Base-by-base conservation (phyloP, 1,140 invertebrate species). In the Hyles euphorbiae region DNA sequence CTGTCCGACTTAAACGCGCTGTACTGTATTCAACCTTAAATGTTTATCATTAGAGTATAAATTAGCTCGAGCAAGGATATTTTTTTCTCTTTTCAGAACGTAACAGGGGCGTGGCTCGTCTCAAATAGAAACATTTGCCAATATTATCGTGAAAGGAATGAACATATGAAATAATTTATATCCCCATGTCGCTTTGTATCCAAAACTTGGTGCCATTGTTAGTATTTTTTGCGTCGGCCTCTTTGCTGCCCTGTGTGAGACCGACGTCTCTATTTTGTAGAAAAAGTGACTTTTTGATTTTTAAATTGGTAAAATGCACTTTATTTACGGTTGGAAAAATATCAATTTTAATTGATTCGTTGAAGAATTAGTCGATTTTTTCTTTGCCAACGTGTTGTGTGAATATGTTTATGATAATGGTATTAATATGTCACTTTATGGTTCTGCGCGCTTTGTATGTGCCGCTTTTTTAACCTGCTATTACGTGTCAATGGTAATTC, bases 81-180 rank as follows among this genome's bases (percentile, higher is more conserved):
- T 44, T 58, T 70, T 72, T 74, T 76, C 72, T 76, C 69, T 48
- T 62, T 62, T 73, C 64, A 59, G 72, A 72, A 72, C 73, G 70
- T 66, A 69, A 58, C 57, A 70, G 67, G 81, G 85, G 85, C 85
- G 85, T 88, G 85, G 85, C 74, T 65, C 69, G 79, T 80, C 67
- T 78, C 81, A 76, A 85, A 88, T 88, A 81, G 85, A 88, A 88
- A 88, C 85, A 88, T 88, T 88, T 88, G 85, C 85, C 78, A 88
- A 88, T 87, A 88, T 88, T 88, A 88, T 86, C 80, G 76, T 88
- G 85, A 88, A 88, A 87, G 83, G 85, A 80, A 76, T 82, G 80
- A 87, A 74, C 85, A 87, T 82, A 85, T 86, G 85, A 88, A 88
- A 88, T 88, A 87, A 88, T 88, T 88, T 88, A 88, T 88, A 83